phyloP scores from a whole-genome alignment of 2,113 vertebrate species.

The Lota lota region DNA sequence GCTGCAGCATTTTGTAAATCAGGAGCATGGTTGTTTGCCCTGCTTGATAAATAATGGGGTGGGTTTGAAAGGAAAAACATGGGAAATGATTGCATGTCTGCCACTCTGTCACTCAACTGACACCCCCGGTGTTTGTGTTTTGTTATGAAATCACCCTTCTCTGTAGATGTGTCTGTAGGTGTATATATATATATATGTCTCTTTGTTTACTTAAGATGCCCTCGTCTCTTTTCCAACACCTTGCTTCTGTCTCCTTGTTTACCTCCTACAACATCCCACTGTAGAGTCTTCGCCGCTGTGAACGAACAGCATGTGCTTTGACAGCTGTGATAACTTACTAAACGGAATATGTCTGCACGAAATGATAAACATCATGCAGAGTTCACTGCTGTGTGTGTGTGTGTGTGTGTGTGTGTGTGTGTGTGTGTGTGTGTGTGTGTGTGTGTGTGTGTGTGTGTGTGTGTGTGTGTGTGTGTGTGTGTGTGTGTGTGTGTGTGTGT shows the following conservation, averaged over 20 bases:
- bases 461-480: no score
- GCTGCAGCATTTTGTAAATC: no score
- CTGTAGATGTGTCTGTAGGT: no score
- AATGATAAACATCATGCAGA: constrained; percentile 22
- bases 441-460: constrained; percentile 9
- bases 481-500: not conserved
- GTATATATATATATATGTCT: constrained; percentile 3
- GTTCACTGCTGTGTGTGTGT: constrained; percentile 24
- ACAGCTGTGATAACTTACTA: constrained; percentile 45
- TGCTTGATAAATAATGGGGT: no score
- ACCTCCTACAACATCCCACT: not conserved
- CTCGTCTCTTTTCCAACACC: no score
- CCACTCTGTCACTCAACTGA: no score
- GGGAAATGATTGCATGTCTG: no score
- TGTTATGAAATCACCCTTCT: no score
- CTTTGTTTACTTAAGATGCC: no score
- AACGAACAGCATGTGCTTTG: not conserved
- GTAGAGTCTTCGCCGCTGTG: not conserved
- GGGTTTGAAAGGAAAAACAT: no score
- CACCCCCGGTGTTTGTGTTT: no score
- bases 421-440: constrained; percentile 9
- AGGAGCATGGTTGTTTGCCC: no score
- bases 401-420: constrained; percentile 7
- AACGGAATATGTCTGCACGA: constrained; percentile 53
- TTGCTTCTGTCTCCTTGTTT: not conserved